Conservation (phyloP, 2,797 vertebrate genomes). For the Danio albolineatus region DNA sequence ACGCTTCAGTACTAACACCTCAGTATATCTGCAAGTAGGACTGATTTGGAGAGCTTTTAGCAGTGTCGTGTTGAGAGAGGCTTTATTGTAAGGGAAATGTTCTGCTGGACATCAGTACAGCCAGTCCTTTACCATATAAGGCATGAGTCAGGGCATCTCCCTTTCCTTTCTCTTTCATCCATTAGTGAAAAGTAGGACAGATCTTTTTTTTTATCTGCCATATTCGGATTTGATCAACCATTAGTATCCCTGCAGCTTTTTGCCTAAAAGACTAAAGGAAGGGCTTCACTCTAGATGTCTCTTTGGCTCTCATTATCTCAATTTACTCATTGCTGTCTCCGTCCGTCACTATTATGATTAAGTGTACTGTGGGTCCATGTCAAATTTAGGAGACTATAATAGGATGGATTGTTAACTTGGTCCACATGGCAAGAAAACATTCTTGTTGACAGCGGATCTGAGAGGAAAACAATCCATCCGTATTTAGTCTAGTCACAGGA, state of each 20-base stretch:
- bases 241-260: constrained; percentile 39
- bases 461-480: constrained; percentile 24
- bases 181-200: constrained; percentile 78
- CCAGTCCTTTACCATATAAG: constrained; percentile 11
- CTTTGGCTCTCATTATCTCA: constrained; percentile 44
- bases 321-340: constrained; percentile 23
- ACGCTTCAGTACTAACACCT: constrained; percentile 12
- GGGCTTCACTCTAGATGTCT: constrained; percentile 4
- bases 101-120: constrained; percentile 26
- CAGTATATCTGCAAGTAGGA: constrained; percentile 29
- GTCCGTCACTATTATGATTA: constrained; percentile 61
- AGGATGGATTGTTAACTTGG: constrained; percentile 28
- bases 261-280: constrained; percentile 35
- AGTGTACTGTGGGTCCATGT: constrained; percentile 8
- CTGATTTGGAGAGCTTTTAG: constrained; percentile 38
- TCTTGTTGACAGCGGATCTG: constrained; percentile 28
- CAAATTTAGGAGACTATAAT: constrained; percentile 19
- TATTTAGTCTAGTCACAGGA: constrained; percentile 14
- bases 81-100: constrained; percentile 25
- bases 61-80: constrained; percentile 19
- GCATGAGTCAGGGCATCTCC: constrained; percentile 13
- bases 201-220: constrained; percentile 71
- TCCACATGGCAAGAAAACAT: constrained; percentile 19
- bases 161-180: constrained; percentile 45
- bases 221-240: constrained; percentile 68